Evolutionary conservation across 2,797 vertebrate species (phyloP), one percentile per base, ranked within the genome.

Genomic region (Spea hammondii): DNA sequence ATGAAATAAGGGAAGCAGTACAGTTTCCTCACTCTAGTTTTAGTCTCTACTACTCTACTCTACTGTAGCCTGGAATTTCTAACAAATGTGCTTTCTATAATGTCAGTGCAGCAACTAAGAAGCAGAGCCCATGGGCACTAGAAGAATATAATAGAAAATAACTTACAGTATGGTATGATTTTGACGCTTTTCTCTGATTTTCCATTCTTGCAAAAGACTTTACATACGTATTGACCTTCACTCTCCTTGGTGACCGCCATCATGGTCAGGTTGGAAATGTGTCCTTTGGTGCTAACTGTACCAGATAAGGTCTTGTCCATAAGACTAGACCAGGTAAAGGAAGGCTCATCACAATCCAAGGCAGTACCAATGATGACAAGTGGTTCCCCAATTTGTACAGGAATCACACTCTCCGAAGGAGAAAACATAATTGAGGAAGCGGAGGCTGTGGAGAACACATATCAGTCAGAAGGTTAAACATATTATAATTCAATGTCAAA

Each of bases 111-210:
- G 32, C 32, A 32, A 32, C 32, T 32, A 32, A 32, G 32, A 32
- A 32, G 1, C 32, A 32, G 32, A 32, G 32, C 32, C 32, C 32
- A 32, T 32, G 32, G 32, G 32, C 32, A 32, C 32, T 32, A 32
- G 32, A 32, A 32, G 32, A 32, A 32, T 32, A 32, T 32, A 32
- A 32, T 32, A 32, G 51, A 59, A 6, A 49, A 14, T 49, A 73
- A 96, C 96, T 97, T 89, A 98, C 97, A 94, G 86, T 93, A 96
- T 71, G 95, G 70, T 0, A 91, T 86, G 82, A 98, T 85, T 53
- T 80, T 54, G 70, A 89, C 77, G 14, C 4, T 81, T 59, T 80
- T 88, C 70, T 92, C 89, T 68, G 0, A n/a, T 72, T 86, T 88
- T 6, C 0, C 0, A 5, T 55, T 6, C 9, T 81, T 86, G 10